Evolutionary conservation across 2,797 vertebrate species (phyloP), one percentile per base, ranked within the genome.

Genomic region (Oreortyx pictus): DNA sequence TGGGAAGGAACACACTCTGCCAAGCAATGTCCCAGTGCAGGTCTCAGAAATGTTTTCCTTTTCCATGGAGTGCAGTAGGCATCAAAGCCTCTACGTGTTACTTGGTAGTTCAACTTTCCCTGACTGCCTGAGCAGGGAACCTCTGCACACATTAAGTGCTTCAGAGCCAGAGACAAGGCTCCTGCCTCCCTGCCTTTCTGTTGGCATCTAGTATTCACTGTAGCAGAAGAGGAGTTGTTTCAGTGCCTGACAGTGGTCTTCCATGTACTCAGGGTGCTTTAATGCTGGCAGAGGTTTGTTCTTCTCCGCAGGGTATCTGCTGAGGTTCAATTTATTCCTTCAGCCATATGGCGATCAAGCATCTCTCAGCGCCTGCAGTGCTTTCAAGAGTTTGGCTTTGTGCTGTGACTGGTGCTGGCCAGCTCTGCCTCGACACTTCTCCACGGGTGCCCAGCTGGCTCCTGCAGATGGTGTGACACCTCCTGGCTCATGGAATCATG

Each of bases 381-480:
- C 83, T 93, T 39, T 62, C 71, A 39, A 37, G 74, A 61, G 60
- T 67, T 39, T 83, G 82, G 64, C 83, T 92, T 47, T 92, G 43
- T 9, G 62, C 60, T 59, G 16, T 5, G 66, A 16, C 46, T 8
- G 56, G 1, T 39, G 25, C 78, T 60, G 89, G 64, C 66, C 41
- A 49, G 50, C 41, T 46, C 25, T 82, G 74, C 73, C 44, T 56
- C 5, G 13, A 20, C 13, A 29, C 14, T 8, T 78, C 70, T 91
- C n/a, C 23, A 6, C 0, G 2, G 62, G 59, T 9, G 60, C 83
- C 47, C 80, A 33, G 62, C 71, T 44, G 52, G 77, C 14, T n/a
- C 31, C 52, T 61, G 84, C 46, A 8, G 44, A 17, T 18, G 74
- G 33, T 39, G 50, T 67, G 78, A 43, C 74, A 14, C 14, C 5